These are phyloP conservation scores for Cerastoderma edule DNA, from an alignment of 2,888 invertebrate species.

Conservation along the genomic window DNA sequence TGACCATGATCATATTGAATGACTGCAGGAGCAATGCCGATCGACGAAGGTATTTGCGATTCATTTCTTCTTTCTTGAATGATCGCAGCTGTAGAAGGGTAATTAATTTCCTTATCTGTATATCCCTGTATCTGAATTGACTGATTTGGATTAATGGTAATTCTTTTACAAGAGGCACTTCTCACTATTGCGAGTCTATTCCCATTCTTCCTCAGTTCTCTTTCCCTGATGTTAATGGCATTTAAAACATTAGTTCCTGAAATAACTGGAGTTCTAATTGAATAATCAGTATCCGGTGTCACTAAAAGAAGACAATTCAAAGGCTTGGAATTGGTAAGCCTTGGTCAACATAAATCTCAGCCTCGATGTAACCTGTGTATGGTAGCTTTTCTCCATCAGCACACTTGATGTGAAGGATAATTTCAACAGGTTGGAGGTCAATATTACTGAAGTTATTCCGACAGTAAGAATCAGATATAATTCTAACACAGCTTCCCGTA, in stretches of 20 bases:
- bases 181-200: conserved; percentile 23
- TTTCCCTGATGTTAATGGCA: conserved; percentile 7
- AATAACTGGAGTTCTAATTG: conserved; percentile 34
- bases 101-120: conserved; percentile 11
- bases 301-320: conserved; percentile 30
- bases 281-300: conserved; percentile 43
- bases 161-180: conserved; percentile 15
- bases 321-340: conserved; percentile 21
- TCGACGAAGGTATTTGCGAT: conserved; percentile 2
- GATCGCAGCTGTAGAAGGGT: conserved; percentile 12
- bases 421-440: conserved; percentile 28
- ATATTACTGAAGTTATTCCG: conserved; percentile 20
- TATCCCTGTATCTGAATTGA: conserved; percentile 14
- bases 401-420: conserved; percentile 51
- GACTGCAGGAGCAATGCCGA: conserved; percentile 31
- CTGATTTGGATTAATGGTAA: conserved; percentile 29
- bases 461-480: conserved; percentile 38
- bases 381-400: conserved; percentile 52
- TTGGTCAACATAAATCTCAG: conserved; percentile 4
- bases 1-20: conserved; percentile 16
- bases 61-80: conserved; percentile 21
- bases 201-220: conserved; percentile 24
- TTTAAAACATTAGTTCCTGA: conserved; percentile 51
- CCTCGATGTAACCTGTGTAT: conserved; percentile 44
- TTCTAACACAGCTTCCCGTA: conserved; percentile 45